A percentile compares a stretch with the other conserved stretches of the same genome.
phyloP scores from a whole-genome alignment of 92 coral and sea anemone genomes.

The Scolanthus callimorphus region DNA sequence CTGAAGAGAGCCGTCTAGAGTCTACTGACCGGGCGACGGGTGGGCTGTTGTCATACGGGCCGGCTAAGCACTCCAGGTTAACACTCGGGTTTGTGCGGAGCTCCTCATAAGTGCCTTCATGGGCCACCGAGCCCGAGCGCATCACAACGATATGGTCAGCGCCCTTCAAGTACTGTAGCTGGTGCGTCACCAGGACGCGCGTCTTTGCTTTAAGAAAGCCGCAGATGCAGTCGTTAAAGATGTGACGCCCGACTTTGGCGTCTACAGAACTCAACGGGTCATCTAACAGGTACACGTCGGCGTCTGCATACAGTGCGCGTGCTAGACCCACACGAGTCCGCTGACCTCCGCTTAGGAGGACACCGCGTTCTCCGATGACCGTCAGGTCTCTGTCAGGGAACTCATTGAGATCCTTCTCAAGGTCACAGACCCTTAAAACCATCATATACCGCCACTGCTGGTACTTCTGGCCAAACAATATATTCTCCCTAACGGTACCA shows the following conservation, averaged over 20 bases:
- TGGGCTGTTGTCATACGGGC: constrained; percentile 33
- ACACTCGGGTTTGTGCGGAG: constrained; percentile 9
- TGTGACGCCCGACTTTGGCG: constrained; percentile 37
- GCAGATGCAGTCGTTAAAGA: constrained; percentile 27
- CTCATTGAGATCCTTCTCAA: constrained; percentile 19
- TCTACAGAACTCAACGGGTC: constrained; percentile 40
- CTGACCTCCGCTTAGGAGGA: constrained; percentile 41
- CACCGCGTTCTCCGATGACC: constrained; percentile 26
- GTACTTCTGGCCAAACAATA: constrained; percentile 25
- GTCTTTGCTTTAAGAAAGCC: constrained; percentile 22
- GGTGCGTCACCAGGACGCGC: constrained; percentile 32
- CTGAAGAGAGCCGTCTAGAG: constrained; percentile 10
- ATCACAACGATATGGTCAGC: constrained; percentile 34
- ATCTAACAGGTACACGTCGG: constrained; percentile 28
- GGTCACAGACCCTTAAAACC: constrained; percentile 20
- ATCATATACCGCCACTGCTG: constrained; percentile 10
- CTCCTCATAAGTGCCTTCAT: constrained; percentile 35
- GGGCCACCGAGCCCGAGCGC: constrained; percentile 14
- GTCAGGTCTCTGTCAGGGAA: constrained; percentile 32
- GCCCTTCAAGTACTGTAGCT: constrained; percentile 31
- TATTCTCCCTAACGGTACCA: constrained; percentile 28
- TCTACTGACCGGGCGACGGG: constrained; percentile 27
- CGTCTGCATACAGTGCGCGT: constrained; percentile 36
- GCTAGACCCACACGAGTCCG: constrained; percentile 39
- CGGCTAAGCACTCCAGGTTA: constrained; percentile 15